Conservation (phyloP, 2,113 vertebrate species). For the Nibea albiflora region DNA sequence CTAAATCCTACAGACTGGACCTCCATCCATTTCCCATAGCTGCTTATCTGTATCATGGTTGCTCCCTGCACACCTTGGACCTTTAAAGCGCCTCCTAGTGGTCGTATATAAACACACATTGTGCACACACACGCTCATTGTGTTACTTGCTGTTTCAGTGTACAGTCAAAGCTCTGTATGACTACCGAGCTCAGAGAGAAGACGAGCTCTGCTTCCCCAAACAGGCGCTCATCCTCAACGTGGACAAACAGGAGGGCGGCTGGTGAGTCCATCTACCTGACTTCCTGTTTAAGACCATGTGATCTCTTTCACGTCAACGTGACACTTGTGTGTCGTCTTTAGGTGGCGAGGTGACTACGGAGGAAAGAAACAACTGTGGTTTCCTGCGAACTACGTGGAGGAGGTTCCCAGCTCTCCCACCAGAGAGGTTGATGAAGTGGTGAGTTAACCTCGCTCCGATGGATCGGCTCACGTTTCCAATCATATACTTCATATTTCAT, state of each 20-base stretch:
- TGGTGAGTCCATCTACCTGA: conserved; percentile 80
- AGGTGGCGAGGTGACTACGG: conserved; percentile 86
- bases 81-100: background rate
- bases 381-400: conserved; percentile 86
- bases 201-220: conserved; percentile 92
- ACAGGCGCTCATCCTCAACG: conserved; percentile 89
- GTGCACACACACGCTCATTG: background rate
- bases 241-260: conserved; percentile 90
- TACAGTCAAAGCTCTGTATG: conserved; percentile 89
- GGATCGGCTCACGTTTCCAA: background rate
- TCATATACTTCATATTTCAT: background rate
- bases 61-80: too few species aligned
- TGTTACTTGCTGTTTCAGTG: conserved; percentile 77
- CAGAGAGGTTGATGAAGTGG: conserved; percentile 74
- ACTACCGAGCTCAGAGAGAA: conserved; percentile 91
- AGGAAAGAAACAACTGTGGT: conserved; percentile 86
- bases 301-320: too few species aligned
- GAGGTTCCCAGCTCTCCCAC: conserved; percentile 77
- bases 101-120: background rate
- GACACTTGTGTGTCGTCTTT: background rate
- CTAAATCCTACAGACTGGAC: too few species aligned
- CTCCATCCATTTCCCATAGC: too few species aligned
- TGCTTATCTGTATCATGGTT: too few species aligned
- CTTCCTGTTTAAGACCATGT: background rate
- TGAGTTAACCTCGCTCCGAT: conserved; percentile 32